phyloP scores from a whole-genome alignment of 1,140 invertebrate species.

The Drosophila lacteicornis region DNA sequence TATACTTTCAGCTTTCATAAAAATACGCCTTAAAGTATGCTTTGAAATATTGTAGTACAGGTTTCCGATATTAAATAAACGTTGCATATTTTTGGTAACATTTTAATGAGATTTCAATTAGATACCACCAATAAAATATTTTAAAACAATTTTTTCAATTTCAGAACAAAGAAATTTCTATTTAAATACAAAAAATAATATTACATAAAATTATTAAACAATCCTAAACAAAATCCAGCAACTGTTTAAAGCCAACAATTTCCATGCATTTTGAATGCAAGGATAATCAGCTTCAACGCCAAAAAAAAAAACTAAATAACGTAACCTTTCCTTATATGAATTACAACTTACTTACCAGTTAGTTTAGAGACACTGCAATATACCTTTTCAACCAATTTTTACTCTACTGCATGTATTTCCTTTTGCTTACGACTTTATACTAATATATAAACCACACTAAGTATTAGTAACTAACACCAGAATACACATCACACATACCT shows the following conservation, averaged over 20 bases:
- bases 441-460: constrained; percentile 57
- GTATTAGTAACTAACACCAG: constrained; percentile 39
- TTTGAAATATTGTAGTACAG: not conserved
- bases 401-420: constrained; percentile 64
- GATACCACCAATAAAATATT: too few species aligned
- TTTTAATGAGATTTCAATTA: too few species aligned
- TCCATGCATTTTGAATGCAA: constrained; percentile 21
- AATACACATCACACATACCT: constrained; percentile 19
- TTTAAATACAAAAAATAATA: too few species aligned
- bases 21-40: not conserved
- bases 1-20: not conserved
- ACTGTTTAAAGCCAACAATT: constrained; percentile 4
- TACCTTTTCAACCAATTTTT: constrained; percentile 33
- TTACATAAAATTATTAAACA: too few species aligned
- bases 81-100: too few species aligned
- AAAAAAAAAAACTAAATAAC: not conserved
- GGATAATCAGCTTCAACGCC: constrained; percentile 13
- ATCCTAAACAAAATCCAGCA: not conserved
- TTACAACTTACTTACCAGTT: constrained; percentile 18
- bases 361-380: constrained; percentile 47
- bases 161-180: too few species aligned
- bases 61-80: not conserved
- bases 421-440: constrained; percentile 68
- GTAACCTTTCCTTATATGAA: constrained; percentile 16
- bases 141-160: too few species aligned